Base-by-base conservation (phyloP, 92 coral and sea anemone species). In the Palythoa heliodiscus region DNA sequence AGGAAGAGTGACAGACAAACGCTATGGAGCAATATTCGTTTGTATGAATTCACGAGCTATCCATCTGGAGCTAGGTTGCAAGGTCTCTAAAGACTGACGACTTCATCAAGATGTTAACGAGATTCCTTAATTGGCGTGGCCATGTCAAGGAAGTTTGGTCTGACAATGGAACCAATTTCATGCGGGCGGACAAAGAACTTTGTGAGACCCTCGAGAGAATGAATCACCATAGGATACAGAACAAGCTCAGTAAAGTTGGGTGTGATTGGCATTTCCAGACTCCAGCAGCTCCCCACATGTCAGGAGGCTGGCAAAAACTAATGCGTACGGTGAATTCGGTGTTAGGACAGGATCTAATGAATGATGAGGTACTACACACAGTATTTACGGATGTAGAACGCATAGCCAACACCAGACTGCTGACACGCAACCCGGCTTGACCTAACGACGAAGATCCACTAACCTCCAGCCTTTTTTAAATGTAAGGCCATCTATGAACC, bases 251-350 rank as follows among this genome's bases (percentile, higher is more conserved):
- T 8, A 20, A 55, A 39, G 60, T 11, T 47, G 88, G 88, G 24
- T 64, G 75, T 50, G 70, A 78, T 1, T 87, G 89, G 85, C 77
- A 58, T 1, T 87, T 87, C 57, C 72, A 87, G 48, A 75, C 89
- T 17, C 89, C 89, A 57, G 89, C 84, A 37, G 86, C 89, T 1
- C 55, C 89, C 1, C 86, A 87, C 77, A 87, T 79, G 89, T 78
- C 81, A 2, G 74, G 89, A 39, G 89, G 37, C 24, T 87, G 89
- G 89, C 86, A 87, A 40, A 69, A 81, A 23, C 77, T 87, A 5
- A 80, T 87, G 19, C 78, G 75, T 24, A 35, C 72, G 5, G 89
- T 78, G 86, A 71, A 69, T 80, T 14, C 40, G 10, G 71, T 77
- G 7, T 14, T 87, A 15, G 86, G 89, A 3, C 73, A 87, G 54